These are phyloP conservation scores for Camelus bactrianus DNA, from an alignment of 2,113 vertebrate genomes.

Conservation along the genomic window DNA sequence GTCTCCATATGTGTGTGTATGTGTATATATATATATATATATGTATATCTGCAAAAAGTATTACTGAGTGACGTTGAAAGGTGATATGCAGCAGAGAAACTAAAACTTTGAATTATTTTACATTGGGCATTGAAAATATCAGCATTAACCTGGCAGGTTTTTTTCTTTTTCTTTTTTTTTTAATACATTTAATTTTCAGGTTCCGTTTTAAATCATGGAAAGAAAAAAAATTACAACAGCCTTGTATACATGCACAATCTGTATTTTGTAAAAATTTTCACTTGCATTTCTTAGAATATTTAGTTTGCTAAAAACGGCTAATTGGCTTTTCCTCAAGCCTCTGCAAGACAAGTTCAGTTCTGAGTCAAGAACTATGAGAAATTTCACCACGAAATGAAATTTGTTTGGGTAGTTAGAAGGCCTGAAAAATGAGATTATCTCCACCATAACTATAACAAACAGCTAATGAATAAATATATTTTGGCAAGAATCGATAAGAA, in stretches of 20 bases:
- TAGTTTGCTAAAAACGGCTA: slow-evolving; percentile 70
- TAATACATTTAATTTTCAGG: slow-evolving; percentile 80
- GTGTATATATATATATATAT: neutral
- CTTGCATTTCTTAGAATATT: slow-evolving; percentile 80
- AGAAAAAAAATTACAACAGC: slow-evolving; percentile 82
- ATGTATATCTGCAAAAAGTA: neutral
- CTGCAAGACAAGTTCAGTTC: slow-evolving; percentile 84
- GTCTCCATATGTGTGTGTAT: neutral
- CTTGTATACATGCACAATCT: slow-evolving; percentile 78
- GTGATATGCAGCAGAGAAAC: slow-evolving; percentile 76
- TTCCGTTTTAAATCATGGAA: slow-evolving; percentile 81
- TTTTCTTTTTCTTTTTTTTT: slow-evolving; percentile 62
- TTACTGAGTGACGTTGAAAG: slow-evolving; percentile 72
- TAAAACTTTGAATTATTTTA: slow-evolving; percentile 83
- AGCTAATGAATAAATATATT: slow-evolving; percentile 72
- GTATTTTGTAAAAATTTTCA: slow-evolving; percentile 83
- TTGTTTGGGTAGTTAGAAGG: slow-evolving; percentile 69
- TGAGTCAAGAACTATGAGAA: slow-evolving; percentile 81
- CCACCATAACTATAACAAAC: slow-evolving; percentile 67
- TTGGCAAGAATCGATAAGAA: slow-evolving; percentile 76
- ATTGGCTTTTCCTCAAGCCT: slow-evolving; percentile 81
- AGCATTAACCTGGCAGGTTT: slow-evolving; percentile 74
- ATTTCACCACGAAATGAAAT: slow-evolving; percentile 80
- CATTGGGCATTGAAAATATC: slow-evolving; percentile 83
- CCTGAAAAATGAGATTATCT: slow-evolving; percentile 77